phyloP scores from a whole-genome alignment of 2,113 vertebrate genomes.

The Neolamprologus kungweensis region DNA sequence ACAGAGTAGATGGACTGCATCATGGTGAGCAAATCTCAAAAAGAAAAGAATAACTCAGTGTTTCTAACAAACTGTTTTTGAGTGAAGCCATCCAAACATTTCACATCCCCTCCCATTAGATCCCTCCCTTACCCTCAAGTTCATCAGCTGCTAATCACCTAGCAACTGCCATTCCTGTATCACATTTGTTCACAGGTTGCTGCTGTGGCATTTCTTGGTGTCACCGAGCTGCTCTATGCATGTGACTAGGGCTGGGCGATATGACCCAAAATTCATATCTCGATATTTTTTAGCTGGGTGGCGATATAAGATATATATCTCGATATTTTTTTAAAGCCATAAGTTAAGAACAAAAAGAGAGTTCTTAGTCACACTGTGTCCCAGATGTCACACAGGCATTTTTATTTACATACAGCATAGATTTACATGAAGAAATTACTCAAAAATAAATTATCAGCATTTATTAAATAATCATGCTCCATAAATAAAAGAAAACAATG shows the following conservation, averaged over 20 bases:
- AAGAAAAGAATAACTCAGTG: neutral
- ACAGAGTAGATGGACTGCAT: neutral
- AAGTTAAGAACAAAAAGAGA: too few relatives aligned
- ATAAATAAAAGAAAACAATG: too few relatives aligned
- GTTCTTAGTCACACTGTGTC: too few relatives aligned
- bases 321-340: too few relatives aligned
- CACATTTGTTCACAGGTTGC: neutral
- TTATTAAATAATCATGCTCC: too few relatives aligned
- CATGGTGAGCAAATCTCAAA: neutral
- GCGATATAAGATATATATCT: too few relatives aligned
- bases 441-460: too few relatives aligned
- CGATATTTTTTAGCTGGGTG: too few relatives aligned
- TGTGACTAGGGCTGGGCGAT: neutral
- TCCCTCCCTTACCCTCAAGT: neutral
- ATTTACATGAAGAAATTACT: too few relatives aligned
- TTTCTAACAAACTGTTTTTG: neutral
- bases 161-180: neutral
- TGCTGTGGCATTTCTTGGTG: neutral
- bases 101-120: neutral
- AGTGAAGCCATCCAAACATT: neutral
- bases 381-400: too few relatives aligned
- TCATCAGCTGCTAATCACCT: neutral
- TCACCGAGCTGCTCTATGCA: neutral
- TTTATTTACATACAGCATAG: too few relatives aligned
- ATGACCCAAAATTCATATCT: too few relatives aligned